phyloP scores from a whole-genome alignment of 37 sponge, comb jelly and placozoan genomes.

The Beroe forskalii region DNA sequence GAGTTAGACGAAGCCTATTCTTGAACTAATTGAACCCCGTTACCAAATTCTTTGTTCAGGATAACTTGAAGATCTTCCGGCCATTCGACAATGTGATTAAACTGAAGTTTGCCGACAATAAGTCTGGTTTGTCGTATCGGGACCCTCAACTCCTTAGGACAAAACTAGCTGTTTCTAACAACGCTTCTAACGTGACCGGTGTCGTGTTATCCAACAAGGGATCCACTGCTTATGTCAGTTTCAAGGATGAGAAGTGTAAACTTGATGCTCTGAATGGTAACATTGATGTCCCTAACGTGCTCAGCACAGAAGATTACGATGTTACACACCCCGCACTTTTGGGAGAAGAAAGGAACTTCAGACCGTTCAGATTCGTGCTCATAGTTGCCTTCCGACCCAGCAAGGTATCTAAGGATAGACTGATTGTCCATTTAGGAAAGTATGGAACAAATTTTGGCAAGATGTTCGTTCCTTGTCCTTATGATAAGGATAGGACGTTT shows the following conservation, averaged over 20 bases:
- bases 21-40: too few species aligned
- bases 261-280: not conserved
- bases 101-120: not conserved
- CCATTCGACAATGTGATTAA: conserved; percentile 5
- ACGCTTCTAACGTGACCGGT: not conserved
- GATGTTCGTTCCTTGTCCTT: not conserved
- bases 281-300: not conserved
- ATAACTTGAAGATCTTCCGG: not conserved
- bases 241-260: not conserved
- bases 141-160: not conserved
- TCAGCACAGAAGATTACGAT: not conserved
- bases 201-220: not conserved
- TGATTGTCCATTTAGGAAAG: not conserved
- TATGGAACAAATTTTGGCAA: not conserved
- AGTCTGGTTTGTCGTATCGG: not conserved
- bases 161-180: not conserved
- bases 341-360: not conserved
- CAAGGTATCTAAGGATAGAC: not conserved
- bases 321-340: not conserved
- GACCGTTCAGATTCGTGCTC: conserved; percentile 4
- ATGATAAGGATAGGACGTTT: not conserved
- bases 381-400: not conserved
- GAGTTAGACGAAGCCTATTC: too few species aligned
- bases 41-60: not conserved
- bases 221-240: not conserved